Conservation (phyloP, 1,140 invertebrate species). For the Chrysoperla carnea region DNA sequence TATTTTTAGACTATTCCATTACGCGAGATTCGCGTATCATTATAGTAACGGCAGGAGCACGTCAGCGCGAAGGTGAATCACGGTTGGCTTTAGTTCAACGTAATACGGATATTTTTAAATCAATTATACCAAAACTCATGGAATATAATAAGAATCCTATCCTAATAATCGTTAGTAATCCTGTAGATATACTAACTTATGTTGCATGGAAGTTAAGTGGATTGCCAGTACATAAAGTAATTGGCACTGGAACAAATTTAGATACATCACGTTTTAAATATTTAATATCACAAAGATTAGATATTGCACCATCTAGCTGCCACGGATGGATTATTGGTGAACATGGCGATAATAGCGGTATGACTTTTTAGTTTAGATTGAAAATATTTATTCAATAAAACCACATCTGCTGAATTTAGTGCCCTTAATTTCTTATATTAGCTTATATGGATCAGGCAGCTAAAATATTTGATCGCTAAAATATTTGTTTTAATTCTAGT, state of each 20-base stretch:
- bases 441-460: background rate
- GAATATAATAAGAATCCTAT: constrained; percentile 75
- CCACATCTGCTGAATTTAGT: background rate
- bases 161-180: constrained; percentile 79
- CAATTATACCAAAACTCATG: constrained; percentile 63
- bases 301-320: constrained; percentile 60
- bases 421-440: no score
- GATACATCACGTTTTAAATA: constrained; percentile 84
- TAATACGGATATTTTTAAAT: constrained; percentile 78
- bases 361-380: constrained; percentile 8
- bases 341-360: constrained; percentile 65
- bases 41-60: constrained; percentile 74
- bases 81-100: constrained; percentile 68
- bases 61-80: constrained; percentile 73
- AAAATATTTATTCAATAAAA: background rate
- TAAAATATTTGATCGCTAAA: no score
- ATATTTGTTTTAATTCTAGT: constrained; percentile 30
- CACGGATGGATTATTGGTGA: constrained; percentile 84
- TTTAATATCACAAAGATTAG: constrained; percentile 62
- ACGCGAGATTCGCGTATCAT: constrained; percentile 52
- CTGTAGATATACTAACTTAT: constrained; percentile 79
- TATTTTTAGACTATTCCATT: no score
- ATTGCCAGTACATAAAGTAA: constrained; percentile 65
- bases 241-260: constrained; percentile 81
- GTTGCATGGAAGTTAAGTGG: constrained; percentile 88